Evolutionary conservation across 2,113 vertebrate species (phyloP).

Genomic region (Plotosus lineatus): DNA sequence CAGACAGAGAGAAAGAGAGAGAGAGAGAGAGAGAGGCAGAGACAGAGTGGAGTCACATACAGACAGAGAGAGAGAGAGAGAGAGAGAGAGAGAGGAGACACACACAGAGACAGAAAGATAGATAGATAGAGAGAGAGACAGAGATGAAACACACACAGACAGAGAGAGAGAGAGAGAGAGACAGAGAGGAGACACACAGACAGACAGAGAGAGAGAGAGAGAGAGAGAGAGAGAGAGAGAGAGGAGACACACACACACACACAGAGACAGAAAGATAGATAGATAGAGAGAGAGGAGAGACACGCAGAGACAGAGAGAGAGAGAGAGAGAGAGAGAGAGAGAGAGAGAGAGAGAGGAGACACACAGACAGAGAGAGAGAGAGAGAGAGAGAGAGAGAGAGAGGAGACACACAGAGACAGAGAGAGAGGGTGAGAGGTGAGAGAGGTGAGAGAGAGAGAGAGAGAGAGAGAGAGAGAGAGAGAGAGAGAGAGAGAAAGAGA

Average conservation of each 20-base stretch:
- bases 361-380: background rate
- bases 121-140: background rate
- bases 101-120: background rate
- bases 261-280: background rate
- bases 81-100: slow-evolving; percentile 1
- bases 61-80: background rate
- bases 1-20: background rate
- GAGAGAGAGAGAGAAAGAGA: slow-evolving; percentile 10
- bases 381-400: background rate
- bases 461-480: background rate
- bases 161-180: background rate
- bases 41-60: background rate
- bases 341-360: background rate
- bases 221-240: background rate
- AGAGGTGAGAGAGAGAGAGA: slow-evolving; percentile 9
- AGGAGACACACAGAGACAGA: no score
- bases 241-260: background rate
- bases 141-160: no score
- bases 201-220: background rate
- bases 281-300: background rate
- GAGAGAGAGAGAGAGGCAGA: slow-evolving; percentile 5
- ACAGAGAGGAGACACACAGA: slow-evolving; percentile 6
- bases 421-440: background rate
- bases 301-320: background rate
- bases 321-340: background rate